Conservation (phyloP, 2,797 vertebrate genomes). For the Enteromius trimaculatus region DNA sequence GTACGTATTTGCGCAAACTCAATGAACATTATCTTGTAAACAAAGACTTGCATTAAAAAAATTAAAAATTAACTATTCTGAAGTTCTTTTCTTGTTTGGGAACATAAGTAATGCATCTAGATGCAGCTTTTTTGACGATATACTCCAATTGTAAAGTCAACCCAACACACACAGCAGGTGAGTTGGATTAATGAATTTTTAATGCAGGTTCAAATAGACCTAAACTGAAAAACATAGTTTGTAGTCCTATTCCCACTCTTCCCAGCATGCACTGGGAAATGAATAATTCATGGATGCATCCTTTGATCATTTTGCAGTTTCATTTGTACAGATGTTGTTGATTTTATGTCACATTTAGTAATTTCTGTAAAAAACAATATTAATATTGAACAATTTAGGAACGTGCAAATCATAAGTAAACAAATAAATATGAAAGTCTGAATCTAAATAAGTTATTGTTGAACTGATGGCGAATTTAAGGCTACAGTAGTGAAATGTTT, state of each 20-base stretch:
- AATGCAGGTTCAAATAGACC: slow-evolving; percentile 46
- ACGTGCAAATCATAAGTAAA: not conserved
- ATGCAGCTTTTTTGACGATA: not conserved
- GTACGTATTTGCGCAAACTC: not conserved
- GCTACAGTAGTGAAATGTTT: not conserved
- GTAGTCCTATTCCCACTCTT: not conserved
- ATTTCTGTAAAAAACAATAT: not conserved
- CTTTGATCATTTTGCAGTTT: slow-evolving; percentile 12
- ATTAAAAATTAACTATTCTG: not conserved
- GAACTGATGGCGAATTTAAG: not conserved
- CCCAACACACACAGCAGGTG: not conserved
- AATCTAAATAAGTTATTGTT: not conserved
- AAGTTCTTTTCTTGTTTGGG: not conserved
- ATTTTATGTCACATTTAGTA: slow-evolving; percentile 2
- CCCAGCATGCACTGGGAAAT: slow-evolving; percentile 9
- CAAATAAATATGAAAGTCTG: not conserved
- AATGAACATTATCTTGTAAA: not conserved
- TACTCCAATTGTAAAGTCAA: not conserved
- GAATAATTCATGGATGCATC: slow-evolving; percentile 2
- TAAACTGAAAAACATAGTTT: slow-evolving; percentile 20
- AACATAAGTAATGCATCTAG: not conserved
- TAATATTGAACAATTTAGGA: not conserved
- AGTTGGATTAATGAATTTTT: slow-evolving; percentile 23
- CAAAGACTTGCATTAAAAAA: not conserved
- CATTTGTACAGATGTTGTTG: slow-evolving; percentile 2